These are phyloP conservation scores for Halcyon badia DNA, from an alignment of 2,797 vertebrate species.

Conservation along the genomic window DNA sequence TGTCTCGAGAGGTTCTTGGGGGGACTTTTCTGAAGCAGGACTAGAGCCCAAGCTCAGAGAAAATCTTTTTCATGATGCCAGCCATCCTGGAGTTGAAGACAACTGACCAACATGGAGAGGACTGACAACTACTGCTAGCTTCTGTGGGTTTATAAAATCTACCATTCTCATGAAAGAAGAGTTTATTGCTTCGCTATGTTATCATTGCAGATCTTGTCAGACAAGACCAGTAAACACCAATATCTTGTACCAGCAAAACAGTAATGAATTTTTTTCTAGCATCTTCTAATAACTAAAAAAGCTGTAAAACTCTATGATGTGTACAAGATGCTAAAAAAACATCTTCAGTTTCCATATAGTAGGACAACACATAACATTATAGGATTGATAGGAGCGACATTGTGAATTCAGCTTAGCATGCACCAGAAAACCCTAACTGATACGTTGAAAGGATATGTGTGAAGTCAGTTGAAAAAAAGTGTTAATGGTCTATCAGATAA, in stretches of 20 bases:
- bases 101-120: background rate
- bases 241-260: background rate
- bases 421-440: conserved; percentile 41
- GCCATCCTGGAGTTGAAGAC: background rate
- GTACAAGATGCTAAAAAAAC: conserved; percentile 19
- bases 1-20: background rate
- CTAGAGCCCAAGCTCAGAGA: background rate
- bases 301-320: background rate
- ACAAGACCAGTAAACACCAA: background rate
- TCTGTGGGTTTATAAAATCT: background rate
- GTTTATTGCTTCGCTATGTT: background rate
- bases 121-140: background rate
- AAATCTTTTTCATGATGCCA: background rate
- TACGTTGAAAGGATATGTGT: conserved; percentile 55
- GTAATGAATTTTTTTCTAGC: background rate
- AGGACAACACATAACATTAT: background rate
- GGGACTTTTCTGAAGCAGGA: background rate
- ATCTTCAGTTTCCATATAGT: background rate
- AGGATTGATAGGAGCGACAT: conserved; percentile 44
- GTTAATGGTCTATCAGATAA: conserved; percentile 57
- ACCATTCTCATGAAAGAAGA: background rate
- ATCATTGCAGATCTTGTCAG: background rate
- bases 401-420: conserved; percentile 49
- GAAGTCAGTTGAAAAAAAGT: conserved; percentile 64
- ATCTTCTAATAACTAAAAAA: background rate